Conservation (phyloP, 2,888 invertebrate genomes). For the Fabriciana adippe region DNA sequence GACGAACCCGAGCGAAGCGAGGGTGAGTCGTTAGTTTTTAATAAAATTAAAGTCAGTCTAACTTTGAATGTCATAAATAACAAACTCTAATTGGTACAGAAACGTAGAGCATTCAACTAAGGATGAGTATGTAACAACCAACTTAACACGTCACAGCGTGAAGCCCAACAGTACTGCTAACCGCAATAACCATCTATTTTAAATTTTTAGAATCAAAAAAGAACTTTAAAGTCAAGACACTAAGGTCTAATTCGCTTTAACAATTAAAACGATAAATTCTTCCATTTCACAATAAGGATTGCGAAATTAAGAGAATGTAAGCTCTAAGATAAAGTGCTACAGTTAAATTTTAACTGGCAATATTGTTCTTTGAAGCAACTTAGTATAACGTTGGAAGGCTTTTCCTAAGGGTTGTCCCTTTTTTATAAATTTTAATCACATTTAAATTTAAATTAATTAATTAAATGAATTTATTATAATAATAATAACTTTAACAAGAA, state of each 20-base stretch:
- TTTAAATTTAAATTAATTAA: background rate
- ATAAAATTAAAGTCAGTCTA: background rate
- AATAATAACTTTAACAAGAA: too few relatives aligned
- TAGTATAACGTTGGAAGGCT: slow-evolving; percentile 1
- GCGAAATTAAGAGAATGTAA: slow-evolving; percentile 14
- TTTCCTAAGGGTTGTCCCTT: slow-evolving; percentile 13
- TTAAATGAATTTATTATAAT: too few relatives aligned
- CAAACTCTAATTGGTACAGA: slow-evolving; percentile 1
- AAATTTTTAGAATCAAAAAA: slow-evolving; percentile 4
- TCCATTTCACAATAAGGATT: slow-evolving; percentile 7
- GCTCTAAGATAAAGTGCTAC: slow-evolving; percentile 12
- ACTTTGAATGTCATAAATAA: background rate
- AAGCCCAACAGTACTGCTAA: slow-evolving; percentile 13
- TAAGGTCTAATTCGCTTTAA: background rate
- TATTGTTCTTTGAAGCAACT: slow-evolving; percentile 12
- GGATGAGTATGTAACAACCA: background rate
- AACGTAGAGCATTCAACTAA: slow-evolving; percentile 7
- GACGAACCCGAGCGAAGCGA: too few relatives aligned
- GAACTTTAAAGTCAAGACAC: background rate
- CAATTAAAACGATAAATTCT: background rate
- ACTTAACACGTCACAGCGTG: slow-evolving; percentile 28
- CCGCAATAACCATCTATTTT: slow-evolving; percentile 4
- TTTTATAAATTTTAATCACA: background rate
- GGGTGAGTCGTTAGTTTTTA: too few relatives aligned
- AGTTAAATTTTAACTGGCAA: slow-evolving; percentile 17